phyloP scores from a whole-genome alignment of 2,888 invertebrate species.

The Microplitis deprimator region DNA sequence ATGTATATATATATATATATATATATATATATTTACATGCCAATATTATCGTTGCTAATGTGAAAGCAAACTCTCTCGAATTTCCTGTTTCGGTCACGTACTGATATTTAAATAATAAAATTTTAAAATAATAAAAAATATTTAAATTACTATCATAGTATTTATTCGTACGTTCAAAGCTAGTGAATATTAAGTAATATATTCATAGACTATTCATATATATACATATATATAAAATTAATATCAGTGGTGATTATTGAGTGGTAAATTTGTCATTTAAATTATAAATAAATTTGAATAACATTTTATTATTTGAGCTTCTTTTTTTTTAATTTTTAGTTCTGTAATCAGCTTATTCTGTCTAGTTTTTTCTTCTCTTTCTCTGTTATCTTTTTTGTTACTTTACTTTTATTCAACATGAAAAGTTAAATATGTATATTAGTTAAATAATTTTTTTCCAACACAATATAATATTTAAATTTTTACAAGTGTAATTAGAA shows the following conservation, averaged over 20 bases:
- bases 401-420: background rate
- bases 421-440: background rate
- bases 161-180: background rate
- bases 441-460: background rate
- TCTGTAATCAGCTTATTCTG: constrained; percentile 12
- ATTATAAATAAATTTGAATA: background rate
- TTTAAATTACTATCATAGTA: constrained; percentile 1
- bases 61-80: constrained; percentile 24
- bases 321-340: background rate
- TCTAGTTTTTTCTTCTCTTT: constrained; percentile 17
- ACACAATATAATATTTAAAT: background rate
- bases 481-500: background rate
- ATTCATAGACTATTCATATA: background rate
- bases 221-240: background rate
- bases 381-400: constrained; percentile 4
- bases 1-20: too few relatives aligned
- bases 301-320: background rate
- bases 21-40: constrained; percentile 28
- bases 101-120: background rate
- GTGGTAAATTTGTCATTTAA: background rate
- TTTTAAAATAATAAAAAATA: background rate
- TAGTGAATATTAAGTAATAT: background rate
- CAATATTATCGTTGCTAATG: constrained; percentile 22
- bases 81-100: constrained; percentile 6
- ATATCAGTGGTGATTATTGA: background rate